A percentile compares a stretch with the other conserved stretches of the same genome.
Conservation (phyloP, 2,888 invertebrate species). For the Caenorhabditis sp. region DNA sequence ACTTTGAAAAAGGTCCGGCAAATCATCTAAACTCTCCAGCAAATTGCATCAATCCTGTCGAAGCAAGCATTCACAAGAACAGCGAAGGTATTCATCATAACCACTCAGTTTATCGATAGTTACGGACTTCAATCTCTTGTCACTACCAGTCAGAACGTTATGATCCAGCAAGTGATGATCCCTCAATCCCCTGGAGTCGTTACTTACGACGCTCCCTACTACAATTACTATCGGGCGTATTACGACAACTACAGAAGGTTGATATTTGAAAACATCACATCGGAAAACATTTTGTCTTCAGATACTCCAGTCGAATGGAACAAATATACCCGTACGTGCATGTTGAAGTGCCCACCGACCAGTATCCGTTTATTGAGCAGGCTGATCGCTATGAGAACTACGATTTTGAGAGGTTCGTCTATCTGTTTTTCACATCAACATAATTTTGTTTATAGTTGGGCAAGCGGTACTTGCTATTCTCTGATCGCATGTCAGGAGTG, state of each 20-base stretch:
- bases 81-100: constrained; percentile 40
- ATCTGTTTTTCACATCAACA: not conserved
- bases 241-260: constrained; percentile 55
- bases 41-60: constrained; percentile 40
- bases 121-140: constrained; percentile 33
- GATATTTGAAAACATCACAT: too few relatives aligned
- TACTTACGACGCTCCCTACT: constrained; percentile 42
- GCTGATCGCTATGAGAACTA: constrained; percentile 18
- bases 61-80: constrained; percentile 40
- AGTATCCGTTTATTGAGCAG: constrained; percentile 41
- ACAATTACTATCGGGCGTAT: constrained; percentile 54
- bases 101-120: constrained; percentile 42
- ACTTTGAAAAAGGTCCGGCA: too few relatives aligned
- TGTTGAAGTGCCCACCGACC: constrained; percentile 33
- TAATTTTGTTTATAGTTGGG: too few relatives aligned
- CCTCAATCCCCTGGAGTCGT: constrained; percentile 39
- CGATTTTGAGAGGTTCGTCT: constrained; percentile 18
- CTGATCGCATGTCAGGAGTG: constrained; percentile 49
- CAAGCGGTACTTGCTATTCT: constrained; percentile 38
- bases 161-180: constrained; percentile 50
- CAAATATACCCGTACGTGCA: constrained; percentile 54
- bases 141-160: constrained; percentile 6
- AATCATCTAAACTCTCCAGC: constrained; percentile 33
- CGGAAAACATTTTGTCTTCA: constrained; percentile 7
- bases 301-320: constrained; percentile 44